Evolutionary conservation across 2,113 vertebrate genomes (phyloP).

Genomic region (Columbina picui): DNA sequence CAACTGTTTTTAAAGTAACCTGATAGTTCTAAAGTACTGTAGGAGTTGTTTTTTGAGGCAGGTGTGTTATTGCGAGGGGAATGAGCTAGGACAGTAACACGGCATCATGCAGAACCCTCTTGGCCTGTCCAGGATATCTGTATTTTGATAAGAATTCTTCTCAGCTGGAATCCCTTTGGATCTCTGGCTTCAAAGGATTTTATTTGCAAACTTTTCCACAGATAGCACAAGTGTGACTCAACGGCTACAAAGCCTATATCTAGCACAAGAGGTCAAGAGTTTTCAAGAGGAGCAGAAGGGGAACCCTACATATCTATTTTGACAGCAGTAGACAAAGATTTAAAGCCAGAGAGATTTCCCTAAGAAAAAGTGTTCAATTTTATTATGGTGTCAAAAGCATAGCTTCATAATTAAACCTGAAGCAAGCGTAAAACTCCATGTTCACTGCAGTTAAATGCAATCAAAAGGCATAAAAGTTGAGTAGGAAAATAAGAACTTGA

Average conservation of each 20-base stretch:
- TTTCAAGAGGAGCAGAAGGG: background rate
- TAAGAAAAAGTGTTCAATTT: background rate
- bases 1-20: background rate
- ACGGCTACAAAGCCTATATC: background rate
- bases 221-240: background rate
- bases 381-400: background rate
- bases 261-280: background rate
- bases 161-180: background rate
- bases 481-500: conserved; percentile 21
- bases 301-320: background rate
- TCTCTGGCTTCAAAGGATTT: background rate
- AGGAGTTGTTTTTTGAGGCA: background rate
- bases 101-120: background rate
- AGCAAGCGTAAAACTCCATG: background rate
- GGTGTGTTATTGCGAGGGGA: background rate
- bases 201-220: background rate
- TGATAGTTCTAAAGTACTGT: background rate
- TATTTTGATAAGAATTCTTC: conserved; percentile 4
- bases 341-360: background rate
- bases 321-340: background rate
- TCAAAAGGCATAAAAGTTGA: conserved; percentile 38
- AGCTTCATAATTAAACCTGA: conserved; percentile 31
- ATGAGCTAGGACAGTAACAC: background rate
- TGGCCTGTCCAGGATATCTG: background rate
- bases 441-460: conserved; percentile 2